Base-by-base conservation (phyloP, 2,113 vertebrate genomes). In the Gobius niger region DNA sequence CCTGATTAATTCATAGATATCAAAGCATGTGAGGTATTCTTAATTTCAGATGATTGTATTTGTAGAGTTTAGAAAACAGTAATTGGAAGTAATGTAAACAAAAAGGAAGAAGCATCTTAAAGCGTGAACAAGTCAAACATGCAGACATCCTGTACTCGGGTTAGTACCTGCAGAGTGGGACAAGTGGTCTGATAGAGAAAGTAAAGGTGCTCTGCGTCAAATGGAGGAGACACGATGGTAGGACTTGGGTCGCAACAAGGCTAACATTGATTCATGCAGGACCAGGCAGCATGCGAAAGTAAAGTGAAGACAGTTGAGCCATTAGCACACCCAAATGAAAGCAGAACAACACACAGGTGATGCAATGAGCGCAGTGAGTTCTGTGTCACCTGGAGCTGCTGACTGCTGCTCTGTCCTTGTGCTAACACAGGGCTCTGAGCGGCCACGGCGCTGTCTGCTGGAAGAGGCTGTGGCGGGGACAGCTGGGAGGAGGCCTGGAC, bases 131-230 rank as follows among this genome's bases (percentile, higher is more conserved):
- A 24, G 65, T 72, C 54, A 73, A 6, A 56, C 44, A 63, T 49
- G 57, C 63, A 84, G n/a, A 19, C 51, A 57, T 65, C 60, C 62
- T 61, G 64, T 68, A 64, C 62, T 68, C 63, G 46, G 52, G 14
- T 47, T 63, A 83, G 61, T 91, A 91, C 88, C 90, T 91, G 84
- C 73, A 85, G 42, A 56, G 80, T 87, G 63, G 90, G 83, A 77
- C 89, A 88, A 50, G 89, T 88, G 12, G 90, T 83, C 85, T 93
- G 91, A 92, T 91, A 93, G 75, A 92, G 90, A 86, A 93, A 93
- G 88, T 88, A 91, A 47, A 93, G 91, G 44, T 93, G 90, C 82
- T 92, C 92, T 74, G 88, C 91, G 75, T 91, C 92, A 88, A 92
- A 75, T 83, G 92, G 90, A 81, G 92, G 92, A 87, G 92, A 92